Conservation (phyloP, 1,140 invertebrate genomes). For the Bilobella aurantiaca region DNA sequence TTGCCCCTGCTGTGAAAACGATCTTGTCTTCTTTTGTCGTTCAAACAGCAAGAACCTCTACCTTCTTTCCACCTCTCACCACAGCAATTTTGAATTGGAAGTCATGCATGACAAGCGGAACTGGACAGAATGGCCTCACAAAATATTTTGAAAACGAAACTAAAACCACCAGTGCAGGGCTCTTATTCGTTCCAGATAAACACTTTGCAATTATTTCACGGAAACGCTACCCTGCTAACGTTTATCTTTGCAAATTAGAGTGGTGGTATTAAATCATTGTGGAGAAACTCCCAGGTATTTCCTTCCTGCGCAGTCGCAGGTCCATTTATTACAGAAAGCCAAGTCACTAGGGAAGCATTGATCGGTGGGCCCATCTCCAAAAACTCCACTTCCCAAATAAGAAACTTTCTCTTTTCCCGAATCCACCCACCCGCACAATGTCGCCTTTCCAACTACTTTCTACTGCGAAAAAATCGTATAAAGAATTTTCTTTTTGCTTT, state of each 20-base stretch:
- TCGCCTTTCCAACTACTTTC: neutral
- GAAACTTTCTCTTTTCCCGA: neutral
- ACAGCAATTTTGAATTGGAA: neutral
- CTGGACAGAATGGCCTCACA: neutral
- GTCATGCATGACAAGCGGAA: neutral
- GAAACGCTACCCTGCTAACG: neutral
- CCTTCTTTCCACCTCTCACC: neutral
- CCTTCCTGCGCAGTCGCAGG: neutral
- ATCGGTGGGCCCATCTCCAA: neutral
- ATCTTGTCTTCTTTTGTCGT: neutral
- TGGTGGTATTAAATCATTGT: neutral
- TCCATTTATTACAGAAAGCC: neutral
- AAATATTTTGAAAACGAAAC: too few relatives aligned
- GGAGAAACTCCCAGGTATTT: neutral
- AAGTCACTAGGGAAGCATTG: neutral
- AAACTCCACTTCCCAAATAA: constrained; percentile 4
- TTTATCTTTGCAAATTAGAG: neutral
- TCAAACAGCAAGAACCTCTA: neutral
- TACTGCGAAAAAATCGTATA: neutral
- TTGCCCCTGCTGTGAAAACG: neutral
- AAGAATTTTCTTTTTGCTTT: neutral
- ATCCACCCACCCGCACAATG: neutral
- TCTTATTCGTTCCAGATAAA: neutral
- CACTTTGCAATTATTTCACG: neutral
- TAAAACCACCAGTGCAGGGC: neutral